Evolutionary conservation across 2,888 invertebrate genomes (phyloP).

Genomic region (Eilema sororculum): DNA sequence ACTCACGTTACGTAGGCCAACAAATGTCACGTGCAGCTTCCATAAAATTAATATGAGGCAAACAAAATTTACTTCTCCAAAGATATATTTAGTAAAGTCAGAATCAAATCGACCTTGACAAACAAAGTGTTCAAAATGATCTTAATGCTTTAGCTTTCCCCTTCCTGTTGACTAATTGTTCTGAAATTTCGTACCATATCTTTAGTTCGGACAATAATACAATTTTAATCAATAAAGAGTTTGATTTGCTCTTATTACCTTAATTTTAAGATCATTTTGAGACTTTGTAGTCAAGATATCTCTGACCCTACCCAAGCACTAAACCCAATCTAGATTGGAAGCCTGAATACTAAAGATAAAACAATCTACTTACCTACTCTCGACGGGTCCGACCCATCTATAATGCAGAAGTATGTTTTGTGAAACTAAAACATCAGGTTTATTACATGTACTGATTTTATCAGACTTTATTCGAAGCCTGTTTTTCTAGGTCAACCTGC

Average conservation of each 20-base stretch:
- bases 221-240: no score
- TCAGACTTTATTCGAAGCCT: not conserved
- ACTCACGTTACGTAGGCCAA: no score
- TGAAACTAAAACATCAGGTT: not conserved
- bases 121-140: no score
- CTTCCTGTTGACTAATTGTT: no score
- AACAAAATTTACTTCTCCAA: not conserved
- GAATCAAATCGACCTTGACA: no score
- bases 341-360: not conserved
- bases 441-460: not conserved
- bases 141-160: no score
- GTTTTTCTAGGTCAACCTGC: not conserved
- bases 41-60: not conserved
- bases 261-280: no score
- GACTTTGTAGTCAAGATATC: no score
- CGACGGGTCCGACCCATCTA: not conserved
- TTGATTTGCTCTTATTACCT: no score
- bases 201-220: no score
- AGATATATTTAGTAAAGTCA: not conserved
- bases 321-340: not conserved
- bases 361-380: not conserved
- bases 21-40: not conserved
- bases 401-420: not conserved
- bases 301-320: no score
- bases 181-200: no score